Conservation (phyloP, 2,113 vertebrate species). For the Bufo gargarizans region DNA sequence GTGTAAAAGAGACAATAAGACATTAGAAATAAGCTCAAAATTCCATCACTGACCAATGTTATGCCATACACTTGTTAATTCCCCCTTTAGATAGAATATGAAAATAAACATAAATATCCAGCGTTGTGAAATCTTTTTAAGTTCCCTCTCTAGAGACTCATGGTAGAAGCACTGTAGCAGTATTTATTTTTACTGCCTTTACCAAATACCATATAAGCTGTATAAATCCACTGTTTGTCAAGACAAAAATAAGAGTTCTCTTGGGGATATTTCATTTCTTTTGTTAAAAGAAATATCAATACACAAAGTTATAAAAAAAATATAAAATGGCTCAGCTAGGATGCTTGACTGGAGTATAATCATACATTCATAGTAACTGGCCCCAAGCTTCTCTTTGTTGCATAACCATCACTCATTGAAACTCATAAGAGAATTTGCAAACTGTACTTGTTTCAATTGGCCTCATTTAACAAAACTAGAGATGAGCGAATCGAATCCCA, state of each 20-base stretch:
- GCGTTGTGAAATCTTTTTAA: constrained; percentile 13
- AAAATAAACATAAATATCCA: constrained; percentile 18
- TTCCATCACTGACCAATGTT: not conserved
- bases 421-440: not conserved
- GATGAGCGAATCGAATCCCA: too few species aligned
- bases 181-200: constrained; percentile 31
- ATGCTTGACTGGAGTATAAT: not conserved
- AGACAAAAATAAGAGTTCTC: constrained; percentile 14
- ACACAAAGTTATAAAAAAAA: constrained; percentile 3
- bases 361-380: not conserved
- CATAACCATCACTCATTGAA: not conserved
- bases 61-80: not conserved
- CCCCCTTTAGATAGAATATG: not conserved
- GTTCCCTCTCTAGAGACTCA: constrained; percentile 3
- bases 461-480: not conserved
- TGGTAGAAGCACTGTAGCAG: constrained; percentile 21
- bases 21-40: not conserved
- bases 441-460: not conserved
- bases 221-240: constrained; percentile 39
- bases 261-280: constrained; percentile 12
- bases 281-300: constrained; percentile 23
- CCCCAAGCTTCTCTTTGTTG: not conserved
- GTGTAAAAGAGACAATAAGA: not conserved
- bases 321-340: not conserved
- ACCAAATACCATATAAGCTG: constrained; percentile 22